These are phyloP conservation scores for Arizona elegans DNA, from an alignment of 2,113 vertebrate genomes.

Conservation along the genomic window DNA sequence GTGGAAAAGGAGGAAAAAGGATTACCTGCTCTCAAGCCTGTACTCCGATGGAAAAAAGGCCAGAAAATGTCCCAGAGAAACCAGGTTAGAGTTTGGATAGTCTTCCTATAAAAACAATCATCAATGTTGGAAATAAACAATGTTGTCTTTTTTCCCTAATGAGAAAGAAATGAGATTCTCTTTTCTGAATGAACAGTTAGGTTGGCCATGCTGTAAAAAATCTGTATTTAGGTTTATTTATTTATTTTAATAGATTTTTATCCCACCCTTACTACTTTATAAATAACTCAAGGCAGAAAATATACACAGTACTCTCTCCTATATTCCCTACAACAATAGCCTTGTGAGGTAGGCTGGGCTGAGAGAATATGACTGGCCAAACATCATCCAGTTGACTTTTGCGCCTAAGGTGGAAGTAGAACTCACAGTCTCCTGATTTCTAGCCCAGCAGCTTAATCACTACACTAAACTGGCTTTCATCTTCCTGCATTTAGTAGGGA, in stretches of 20 bases:
- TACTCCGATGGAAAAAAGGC: constrained; percentile 94
- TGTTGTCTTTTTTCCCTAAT: background rate
- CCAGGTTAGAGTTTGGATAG: constrained; percentile 74
- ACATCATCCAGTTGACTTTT: background rate
- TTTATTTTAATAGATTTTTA: background rate
- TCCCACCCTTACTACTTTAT: background rate
- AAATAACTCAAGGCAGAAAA: background rate
- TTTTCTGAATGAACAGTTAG: background rate
- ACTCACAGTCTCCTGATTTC: background rate
- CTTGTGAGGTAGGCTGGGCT: background rate
- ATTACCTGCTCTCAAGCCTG: constrained; percentile 81
- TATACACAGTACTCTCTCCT: background rate
- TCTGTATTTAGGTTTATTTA: background rate
- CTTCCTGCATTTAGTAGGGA: background rate
- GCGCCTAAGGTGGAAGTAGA: background rate
- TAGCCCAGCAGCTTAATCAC: background rate
- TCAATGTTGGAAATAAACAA: background rate
- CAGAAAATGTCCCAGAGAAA: constrained; percentile 87
- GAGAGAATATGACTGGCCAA: background rate
- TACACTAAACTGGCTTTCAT: background rate
- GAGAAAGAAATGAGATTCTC: background rate
- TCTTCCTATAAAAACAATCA: background rate
- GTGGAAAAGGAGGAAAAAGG: constrained; percentile 73
- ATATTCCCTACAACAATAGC: background rate
- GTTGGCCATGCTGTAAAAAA: background rate